A percentile compares a stretch with the other conserved stretches of the same genome.
phyloP scores from a whole-genome alignment of 2,797 vertebrate species.

The Pelobates cultripes region DNA sequence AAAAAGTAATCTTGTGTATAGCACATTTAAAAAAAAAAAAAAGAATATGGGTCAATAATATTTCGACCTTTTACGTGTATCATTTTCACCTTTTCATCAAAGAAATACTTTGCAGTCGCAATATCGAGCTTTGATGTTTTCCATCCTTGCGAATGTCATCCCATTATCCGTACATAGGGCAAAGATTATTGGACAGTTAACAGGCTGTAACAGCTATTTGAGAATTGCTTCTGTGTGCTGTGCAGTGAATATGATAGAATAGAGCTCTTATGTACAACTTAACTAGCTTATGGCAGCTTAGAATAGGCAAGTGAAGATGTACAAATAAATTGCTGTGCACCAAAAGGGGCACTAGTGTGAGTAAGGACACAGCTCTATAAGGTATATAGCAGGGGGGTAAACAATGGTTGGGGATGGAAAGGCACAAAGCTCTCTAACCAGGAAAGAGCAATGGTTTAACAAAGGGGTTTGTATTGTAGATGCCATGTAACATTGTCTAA shows the following conservation, averaged over 20 bases:
- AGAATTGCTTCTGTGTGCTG: background rate
- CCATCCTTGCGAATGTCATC: background rate
- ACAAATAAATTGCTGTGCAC: too few species aligned
- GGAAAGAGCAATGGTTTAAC: too few species aligned
- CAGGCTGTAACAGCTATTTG: background rate
- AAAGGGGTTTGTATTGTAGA: too few species aligned
- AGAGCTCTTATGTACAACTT: background rate
- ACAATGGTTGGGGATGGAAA: too few species aligned
- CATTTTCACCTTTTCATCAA: constrained; percentile 15
- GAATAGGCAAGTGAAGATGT: too few species aligned
- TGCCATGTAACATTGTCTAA: too few species aligned
- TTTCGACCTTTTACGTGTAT: constrained; percentile 19
- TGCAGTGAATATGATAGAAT: background rate
- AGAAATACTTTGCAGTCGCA: background rate
- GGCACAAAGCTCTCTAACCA: too few species aligned
- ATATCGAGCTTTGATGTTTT: constrained; percentile 7
- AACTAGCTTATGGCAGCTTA: too few species aligned
- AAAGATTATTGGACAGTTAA: constrained; percentile 9
- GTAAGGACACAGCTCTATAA: too few species aligned
- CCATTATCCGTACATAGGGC: constrained; percentile 3
- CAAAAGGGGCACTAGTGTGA: too few species aligned
- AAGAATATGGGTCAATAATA: constrained; percentile 16
- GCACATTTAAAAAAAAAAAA: constrained; percentile 17
- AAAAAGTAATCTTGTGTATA: background rate
- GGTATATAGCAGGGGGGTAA: too few species aligned